Percentiles rank a stretch among this genome's conserved stretches.
These are phyloP conservation scores for Zygothrica quintamaculata DNA, from an alignment of 2,888 invertebrate genomes.

Conservation along the genomic window DNA sequence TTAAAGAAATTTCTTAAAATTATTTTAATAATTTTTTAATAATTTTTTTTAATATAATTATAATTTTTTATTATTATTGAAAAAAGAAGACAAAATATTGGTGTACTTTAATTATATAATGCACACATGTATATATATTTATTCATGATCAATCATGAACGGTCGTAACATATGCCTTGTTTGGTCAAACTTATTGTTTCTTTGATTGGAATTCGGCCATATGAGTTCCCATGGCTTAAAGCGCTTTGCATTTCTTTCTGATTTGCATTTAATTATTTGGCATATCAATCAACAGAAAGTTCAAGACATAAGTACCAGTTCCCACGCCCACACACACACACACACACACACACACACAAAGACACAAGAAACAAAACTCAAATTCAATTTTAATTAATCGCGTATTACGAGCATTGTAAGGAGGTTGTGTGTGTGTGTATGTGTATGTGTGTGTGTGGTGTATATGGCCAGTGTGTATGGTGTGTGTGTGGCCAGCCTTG, in stretches of 20 bases:
- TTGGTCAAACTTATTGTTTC: background rate
- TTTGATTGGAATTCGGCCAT: slow-evolving; percentile 1
- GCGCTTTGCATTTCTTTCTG: slow-evolving; percentile 26
- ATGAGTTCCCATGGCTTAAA: slow-evolving; percentile 30
- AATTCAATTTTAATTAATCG: slow-evolving; percentile 73
- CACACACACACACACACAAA: background rate
- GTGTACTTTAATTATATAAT: too few species aligned
- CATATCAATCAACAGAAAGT: slow-evolving; percentile 48
- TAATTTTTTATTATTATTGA: too few species aligned
- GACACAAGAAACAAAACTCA: slow-evolving; percentile 31
- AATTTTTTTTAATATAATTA: too few species aligned
- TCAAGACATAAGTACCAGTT: slow-evolving; percentile 20
- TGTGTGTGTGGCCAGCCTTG: slow-evolving; percentile 45
- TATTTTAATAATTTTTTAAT: too few species aligned
- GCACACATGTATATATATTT: too few species aligned
- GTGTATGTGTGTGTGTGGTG: background rate
- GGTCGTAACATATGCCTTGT: background rate
- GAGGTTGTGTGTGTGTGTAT: slow-evolving; percentile 12
- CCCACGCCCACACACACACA: background rate
- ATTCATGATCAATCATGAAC: too few species aligned
- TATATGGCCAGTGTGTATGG: slow-evolving; percentile 7
- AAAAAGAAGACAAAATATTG: too few species aligned
- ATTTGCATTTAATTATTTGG: slow-evolving; percentile 55
- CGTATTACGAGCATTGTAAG: slow-evolving; percentile 55
- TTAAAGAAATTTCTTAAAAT: too few species aligned